Conservation (phyloP, 2,113 vertebrate genomes). For the Irena cyanogastra region DNA sequence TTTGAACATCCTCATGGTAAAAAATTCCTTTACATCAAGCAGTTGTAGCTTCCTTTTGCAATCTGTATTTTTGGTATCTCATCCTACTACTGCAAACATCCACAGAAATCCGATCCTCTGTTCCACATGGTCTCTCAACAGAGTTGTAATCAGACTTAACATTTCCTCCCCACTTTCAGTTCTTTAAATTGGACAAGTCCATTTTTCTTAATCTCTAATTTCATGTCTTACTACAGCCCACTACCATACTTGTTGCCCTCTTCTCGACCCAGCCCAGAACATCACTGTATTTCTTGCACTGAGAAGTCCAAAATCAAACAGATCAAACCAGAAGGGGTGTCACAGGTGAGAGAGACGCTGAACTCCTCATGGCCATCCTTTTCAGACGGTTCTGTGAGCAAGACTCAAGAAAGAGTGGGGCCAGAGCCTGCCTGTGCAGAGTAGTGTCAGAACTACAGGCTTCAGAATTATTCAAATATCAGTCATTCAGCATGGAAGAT, state of each 20-base stretch:
- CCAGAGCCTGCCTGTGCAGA: background rate
- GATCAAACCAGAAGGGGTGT: accelerated
- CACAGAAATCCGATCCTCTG: background rate
- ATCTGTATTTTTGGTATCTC: background rate
- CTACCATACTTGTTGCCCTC: background rate
- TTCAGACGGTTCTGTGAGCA: background rate
- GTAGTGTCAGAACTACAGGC: background rate
- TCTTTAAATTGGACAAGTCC: background rate
- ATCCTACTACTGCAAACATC: background rate
- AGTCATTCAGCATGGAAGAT: background rate
- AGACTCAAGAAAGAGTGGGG: background rate
- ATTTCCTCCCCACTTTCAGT: background rate
- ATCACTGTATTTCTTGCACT: background rate
- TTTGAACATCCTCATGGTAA: background rate
- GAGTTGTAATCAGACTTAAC: background rate
- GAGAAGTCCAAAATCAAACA: background rate
- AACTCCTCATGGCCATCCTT: background rate
- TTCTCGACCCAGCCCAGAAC: background rate
- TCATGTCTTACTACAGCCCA: background rate
- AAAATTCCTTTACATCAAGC: background rate
- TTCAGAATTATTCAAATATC: background rate
- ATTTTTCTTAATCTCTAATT: background rate
- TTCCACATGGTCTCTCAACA: background rate
- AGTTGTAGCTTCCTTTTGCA: background rate
- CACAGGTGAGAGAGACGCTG: background rate